phyloP scores from a whole-genome alignment of 1,140 invertebrate genomes.

The Chironomus tepperi region DNA sequence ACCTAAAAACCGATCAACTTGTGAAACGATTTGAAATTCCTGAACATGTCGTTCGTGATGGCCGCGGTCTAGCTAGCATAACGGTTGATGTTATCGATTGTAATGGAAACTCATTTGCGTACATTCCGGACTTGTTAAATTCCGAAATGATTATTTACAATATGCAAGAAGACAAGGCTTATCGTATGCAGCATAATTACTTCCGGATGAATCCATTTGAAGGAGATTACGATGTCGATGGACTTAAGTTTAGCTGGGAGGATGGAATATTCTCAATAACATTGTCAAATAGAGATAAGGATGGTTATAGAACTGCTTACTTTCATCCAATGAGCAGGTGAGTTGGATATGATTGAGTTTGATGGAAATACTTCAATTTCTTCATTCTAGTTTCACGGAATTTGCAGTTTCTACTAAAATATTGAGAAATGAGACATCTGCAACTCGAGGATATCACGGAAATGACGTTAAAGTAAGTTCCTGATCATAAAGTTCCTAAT shows the following conservation, averaged over 20 bases:
- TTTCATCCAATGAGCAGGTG: conserved; percentile 54
- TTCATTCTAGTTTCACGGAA: conserved; percentile 41
- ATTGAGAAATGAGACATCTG: conserved; percentile 49
- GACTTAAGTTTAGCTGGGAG: conserved; percentile 53
- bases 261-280: conserved; percentile 57
- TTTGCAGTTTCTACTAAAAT: conserved; percentile 56
- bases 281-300: conserved; percentile 42
- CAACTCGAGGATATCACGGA: conserved; percentile 49
- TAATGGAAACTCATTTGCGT: conserved; percentile 52
- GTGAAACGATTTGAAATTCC: conserved; percentile 17
- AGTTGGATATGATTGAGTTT: neutral
- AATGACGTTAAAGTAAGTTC: conserved; percentile 40
- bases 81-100: conserved; percentile 48
- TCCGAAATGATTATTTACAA: conserved; percentile 30
- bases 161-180: conserved; percentile 48
- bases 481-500: too few species aligned
- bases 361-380: neutral
- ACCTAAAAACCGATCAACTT: conserved; percentile 44
- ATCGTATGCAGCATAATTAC: conserved; percentile 55
- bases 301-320: conserved; percentile 45
- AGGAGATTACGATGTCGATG: conserved; percentile 53
- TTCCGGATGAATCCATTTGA: conserved; percentile 54
- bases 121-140: conserved; percentile 54
- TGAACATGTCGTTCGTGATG: neutral
- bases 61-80: conserved; percentile 45